Conservation (phyloP, 1,140 invertebrate genomes). For the Cyclina sinensis region DNA sequence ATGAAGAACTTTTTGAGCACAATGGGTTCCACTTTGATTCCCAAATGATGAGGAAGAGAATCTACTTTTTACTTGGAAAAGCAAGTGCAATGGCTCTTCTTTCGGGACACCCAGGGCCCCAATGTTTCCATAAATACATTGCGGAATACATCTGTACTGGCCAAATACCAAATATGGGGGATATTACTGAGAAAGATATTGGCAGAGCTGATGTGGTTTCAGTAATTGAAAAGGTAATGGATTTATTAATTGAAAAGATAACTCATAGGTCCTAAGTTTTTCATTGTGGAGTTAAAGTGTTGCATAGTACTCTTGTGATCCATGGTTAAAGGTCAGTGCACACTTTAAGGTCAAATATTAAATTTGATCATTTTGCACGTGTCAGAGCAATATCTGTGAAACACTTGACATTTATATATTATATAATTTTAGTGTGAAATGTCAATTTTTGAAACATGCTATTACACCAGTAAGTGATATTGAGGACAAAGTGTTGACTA, state of each 20-base stretch:
- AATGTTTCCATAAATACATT: constrained; percentile 39
- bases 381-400: constrained; percentile 1
- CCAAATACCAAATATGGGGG: constrained; percentile 31
- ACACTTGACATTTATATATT: constrained; percentile 8
- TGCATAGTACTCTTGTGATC: constrained; percentile 16
- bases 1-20: constrained; percentile 43
- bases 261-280: constrained; percentile 12
- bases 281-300: constrained; percentile 19
- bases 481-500: constrained; percentile 8
- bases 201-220: constrained; percentile 39
- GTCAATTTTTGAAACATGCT: constrained; percentile 8
- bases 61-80: constrained; percentile 40
- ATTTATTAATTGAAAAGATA: constrained; percentile 26
- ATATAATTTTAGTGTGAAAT: constrained; percentile 13
- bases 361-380: constrained; percentile 16
- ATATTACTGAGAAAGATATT: constrained; percentile 33
- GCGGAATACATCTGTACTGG: constrained; percentile 40
- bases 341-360: constrained; percentile 28
- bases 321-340: constrained; percentile 15
- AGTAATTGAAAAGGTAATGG: constrained; percentile 18
- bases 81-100: constrained; percentile 27
- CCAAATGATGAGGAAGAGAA: constrained; percentile 27
- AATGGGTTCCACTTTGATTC: constrained; percentile 20
- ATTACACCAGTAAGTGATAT: constrained; percentile 13
- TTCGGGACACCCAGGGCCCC: constrained; percentile 43